phyloP scores from a whole-genome alignment of 1,140 invertebrate genomes.

The Panonychus citri region DNA sequence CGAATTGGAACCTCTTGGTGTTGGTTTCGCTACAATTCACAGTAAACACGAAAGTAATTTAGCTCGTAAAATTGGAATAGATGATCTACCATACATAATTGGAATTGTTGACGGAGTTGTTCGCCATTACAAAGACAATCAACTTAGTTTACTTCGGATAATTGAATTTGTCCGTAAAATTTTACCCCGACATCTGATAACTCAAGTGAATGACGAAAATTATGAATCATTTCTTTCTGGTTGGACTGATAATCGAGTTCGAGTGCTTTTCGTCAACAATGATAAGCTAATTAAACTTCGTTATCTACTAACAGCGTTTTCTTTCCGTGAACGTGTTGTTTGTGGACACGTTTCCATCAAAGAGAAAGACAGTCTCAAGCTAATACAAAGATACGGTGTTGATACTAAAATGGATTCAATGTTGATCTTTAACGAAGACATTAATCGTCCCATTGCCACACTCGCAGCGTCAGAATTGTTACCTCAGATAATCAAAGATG shows the following conservation, averaged over 20 bases:
- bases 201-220: constrained; percentile 41
- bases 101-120: constrained; percentile 54
- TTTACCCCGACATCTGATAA: constrained; percentile 52
- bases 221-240: constrained; percentile 53
- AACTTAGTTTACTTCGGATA: constrained; percentile 49
- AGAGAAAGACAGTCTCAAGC: constrained; percentile 7
- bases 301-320: constrained; percentile 67
- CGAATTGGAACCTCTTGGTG: constrained; percentile 46
- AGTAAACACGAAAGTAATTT: constrained; percentile 49
- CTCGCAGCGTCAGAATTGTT: constrained; percentile 66
- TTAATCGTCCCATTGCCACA: constrained; percentile 49
- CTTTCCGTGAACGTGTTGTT: constrained; percentile 54
- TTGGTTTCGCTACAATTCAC: constrained; percentile 46
- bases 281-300: constrained; percentile 45
- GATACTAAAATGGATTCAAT: constrained; percentile 54
- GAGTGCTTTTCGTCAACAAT: constrained; percentile 64
- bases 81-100: constrained; percentile 47
- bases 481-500: constrained; percentile 56
- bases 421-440: constrained; percentile 73
- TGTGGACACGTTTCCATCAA: constrained; percentile 43
- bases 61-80: constrained; percentile 47
- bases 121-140: constrained; percentile 49
- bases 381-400: constrained; percentile 33
- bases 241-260: constrained; percentile 72
- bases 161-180: constrained; percentile 61